These are phyloP conservation scores for Tenualosa thibaudeaui DNA, from an alignment of 2,797 vertebrate genomes.

Conservation along the genomic window DNA sequence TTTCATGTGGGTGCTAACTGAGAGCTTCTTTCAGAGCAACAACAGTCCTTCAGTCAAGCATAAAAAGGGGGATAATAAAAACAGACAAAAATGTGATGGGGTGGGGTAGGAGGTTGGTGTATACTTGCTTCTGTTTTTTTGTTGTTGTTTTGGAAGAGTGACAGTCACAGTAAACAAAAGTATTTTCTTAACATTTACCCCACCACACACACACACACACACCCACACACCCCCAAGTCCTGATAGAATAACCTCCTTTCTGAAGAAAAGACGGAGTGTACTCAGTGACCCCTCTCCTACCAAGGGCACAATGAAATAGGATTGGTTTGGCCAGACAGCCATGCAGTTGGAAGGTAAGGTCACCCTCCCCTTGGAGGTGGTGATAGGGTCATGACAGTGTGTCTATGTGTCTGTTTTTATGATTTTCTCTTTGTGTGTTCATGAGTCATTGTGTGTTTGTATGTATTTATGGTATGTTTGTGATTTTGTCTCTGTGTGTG, in stretches of 20 bases:
- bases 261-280: background rate
- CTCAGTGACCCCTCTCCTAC: background rate
- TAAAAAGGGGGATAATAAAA: background rate
- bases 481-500: background rate
- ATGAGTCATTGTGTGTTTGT: background rate
- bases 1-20: slow-evolving; percentile 61
- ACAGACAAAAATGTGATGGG: background rate
- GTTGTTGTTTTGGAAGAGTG: background rate
- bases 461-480: background rate
- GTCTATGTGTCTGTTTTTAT: background rate
- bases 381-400: slow-evolving; percentile 2
- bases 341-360: background rate
- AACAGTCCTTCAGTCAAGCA: slow-evolving; percentile 20
- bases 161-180: background rate
- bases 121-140: background rate
- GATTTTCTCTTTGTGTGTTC: background rate
- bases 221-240: background rate
- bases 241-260: background rate
- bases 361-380: background rate
- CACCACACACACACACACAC: background rate
- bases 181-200: background rate
- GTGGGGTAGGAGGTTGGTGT: background rate
- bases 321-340: background rate
- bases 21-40: slow-evolving; percentile 47
- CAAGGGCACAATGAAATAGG: background rate